These are phyloP conservation scores for Pedionomus torquatus DNA, from an alignment of 2,113 vertebrate species.

Conservation along the genomic window DNA sequence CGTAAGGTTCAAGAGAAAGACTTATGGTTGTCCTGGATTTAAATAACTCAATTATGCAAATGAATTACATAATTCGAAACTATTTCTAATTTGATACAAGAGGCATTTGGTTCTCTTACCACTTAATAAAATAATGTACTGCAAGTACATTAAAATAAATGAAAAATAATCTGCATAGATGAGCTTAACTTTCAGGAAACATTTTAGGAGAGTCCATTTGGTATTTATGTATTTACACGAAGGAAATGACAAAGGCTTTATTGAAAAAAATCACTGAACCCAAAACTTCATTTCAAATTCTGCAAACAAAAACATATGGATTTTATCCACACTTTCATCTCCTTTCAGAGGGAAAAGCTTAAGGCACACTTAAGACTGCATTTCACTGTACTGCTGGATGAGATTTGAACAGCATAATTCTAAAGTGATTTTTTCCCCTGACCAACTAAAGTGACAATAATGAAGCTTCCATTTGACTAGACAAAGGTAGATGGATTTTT, in stretches of 20 bases:
- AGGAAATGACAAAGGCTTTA: neutral
- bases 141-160: neutral
- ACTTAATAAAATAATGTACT: neutral
- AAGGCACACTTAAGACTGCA: neutral
- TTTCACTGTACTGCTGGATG: neutral
- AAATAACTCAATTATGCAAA: neutral
- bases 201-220: neutral
- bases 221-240: neutral
- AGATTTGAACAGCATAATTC: neutral
- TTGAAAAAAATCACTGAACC: neutral
- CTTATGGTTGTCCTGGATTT: neutral
- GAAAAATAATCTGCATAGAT: neutral
- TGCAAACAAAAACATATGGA: neutral
- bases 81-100: neutral
- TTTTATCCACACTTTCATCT: neutral
- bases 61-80: neutral
- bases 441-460: neutral
- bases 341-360: neutral
- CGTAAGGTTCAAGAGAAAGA: neutral
- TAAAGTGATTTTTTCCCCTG: neutral
- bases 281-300: neutral
- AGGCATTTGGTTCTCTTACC: neutral
- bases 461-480: neutral
- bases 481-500: neutral
- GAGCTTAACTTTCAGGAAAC: neutral